A percentile compares a stretch with the other conserved stretches of the same genome.
These are phyloP conservation scores for Urocitellus parryii DNA, from an alignment of 2,113 vertebrate genomes.

Conservation along the genomic window DNA sequence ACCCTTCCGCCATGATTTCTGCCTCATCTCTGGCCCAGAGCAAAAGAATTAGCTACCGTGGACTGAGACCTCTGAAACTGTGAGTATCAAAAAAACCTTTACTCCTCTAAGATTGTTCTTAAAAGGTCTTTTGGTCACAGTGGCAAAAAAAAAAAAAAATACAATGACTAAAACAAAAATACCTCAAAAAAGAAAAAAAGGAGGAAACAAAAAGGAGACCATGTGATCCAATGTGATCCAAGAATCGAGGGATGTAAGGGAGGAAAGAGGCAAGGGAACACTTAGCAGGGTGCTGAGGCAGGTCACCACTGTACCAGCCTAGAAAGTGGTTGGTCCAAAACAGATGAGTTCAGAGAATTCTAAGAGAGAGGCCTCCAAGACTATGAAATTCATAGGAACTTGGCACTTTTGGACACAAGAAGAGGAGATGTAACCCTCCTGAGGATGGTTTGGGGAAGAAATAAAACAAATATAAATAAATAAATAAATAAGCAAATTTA, in stretches of 20 bases:
- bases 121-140: too few species aligned
- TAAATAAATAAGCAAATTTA: not conserved
- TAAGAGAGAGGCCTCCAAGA: not conserved
- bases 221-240: not conserved
- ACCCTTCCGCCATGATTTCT: too few species aligned
- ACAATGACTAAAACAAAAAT: not conserved
- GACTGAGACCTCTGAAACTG: too few species aligned
- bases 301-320: not conserved
- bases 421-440: not conserved
- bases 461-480: constrained; percentile 25
- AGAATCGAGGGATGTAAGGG: not conserved
- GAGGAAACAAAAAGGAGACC: not conserved
- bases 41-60: too few species aligned
- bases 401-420: not conserved
- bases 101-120: too few species aligned
- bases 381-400: not conserved
- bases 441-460: not conserved
- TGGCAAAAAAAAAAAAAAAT: too few species aligned
- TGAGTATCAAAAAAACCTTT: too few species aligned
- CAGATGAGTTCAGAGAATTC: not conserved
- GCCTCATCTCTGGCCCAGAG: too few species aligned
- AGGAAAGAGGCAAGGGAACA: not conserved
- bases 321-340: not conserved
- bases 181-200: not conserved
- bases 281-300: not conserved